phyloP scores from a whole-genome alignment of 2,797 vertebrate genomes.

The Xyrichtys novacula region DNA sequence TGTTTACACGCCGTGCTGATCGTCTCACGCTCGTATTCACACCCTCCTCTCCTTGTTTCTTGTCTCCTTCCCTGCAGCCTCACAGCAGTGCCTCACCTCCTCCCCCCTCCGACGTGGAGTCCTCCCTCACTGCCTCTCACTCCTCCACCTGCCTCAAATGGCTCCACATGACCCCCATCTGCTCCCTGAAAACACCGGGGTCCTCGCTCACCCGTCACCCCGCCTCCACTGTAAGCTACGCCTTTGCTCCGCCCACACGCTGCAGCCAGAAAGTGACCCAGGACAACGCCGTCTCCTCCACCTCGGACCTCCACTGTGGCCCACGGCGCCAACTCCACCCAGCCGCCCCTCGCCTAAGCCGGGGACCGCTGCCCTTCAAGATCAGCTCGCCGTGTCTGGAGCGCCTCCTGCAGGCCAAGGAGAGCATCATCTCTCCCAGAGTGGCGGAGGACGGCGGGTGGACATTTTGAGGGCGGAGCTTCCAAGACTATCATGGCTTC shows the following conservation, averaged over 20 bases:
- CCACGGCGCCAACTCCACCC: fast-evolving
- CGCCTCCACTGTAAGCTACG: not conserved
- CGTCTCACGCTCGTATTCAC: too few relatives aligned
- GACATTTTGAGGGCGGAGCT: not conserved
- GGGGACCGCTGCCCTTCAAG: constrained; percentile 42
- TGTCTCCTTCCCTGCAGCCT: not conserved
- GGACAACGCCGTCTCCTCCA: constrained; percentile 76
- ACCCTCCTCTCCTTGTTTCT: too few relatives aligned
- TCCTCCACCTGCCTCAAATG: constrained; percentile 49
- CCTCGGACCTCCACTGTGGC: constrained; percentile 45
- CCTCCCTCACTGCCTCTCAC: not conserved
- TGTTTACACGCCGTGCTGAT: too few relatives aligned
- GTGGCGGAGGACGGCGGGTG: constrained; percentile 8
- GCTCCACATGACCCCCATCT: constrained; percentile 47
- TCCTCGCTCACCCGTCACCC: fast-evolving
- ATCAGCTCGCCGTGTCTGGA: constrained; percentile 74
- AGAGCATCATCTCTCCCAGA: constrained; percentile 63
- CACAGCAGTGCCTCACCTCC: constrained; percentile 16
- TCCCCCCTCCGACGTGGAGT: constrained; percentile 8
- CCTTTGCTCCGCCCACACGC: not conserved
- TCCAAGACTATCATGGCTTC: constrained; percentile 10
- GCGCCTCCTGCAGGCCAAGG: constrained; percentile 69
- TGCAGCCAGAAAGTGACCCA: constrained; percentile 55
- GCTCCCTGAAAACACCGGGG: constrained; percentile 36
- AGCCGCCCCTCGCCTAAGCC: not conserved